phyloP scores from a whole-genome alignment of 2,888 invertebrate genomes.

The Balanococcus diminutus region DNA sequence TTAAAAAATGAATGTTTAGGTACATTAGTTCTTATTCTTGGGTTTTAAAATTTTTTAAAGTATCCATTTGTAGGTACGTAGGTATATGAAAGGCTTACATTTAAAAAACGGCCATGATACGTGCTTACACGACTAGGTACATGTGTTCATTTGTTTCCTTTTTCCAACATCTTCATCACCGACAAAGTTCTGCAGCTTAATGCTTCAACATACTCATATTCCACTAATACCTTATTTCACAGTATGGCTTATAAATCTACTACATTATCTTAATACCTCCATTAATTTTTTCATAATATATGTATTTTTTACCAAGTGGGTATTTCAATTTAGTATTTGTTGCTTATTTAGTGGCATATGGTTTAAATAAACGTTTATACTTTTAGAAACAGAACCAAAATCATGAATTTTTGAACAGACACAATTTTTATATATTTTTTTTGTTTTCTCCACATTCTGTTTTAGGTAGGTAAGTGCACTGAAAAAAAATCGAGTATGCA shows the following conservation, averaged over 20 bases:
- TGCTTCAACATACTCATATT: background rate
- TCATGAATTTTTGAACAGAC: background rate
- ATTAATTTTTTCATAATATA: slow-evolving; percentile 2
- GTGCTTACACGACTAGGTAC: too few species aligned
- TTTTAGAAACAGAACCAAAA: background rate
- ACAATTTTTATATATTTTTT: too few species aligned
- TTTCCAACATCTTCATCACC: background rate
- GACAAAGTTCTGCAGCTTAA: background rate
- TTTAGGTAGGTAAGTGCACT: too few species aligned
- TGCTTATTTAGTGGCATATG: background rate
- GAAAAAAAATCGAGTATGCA: background rate
- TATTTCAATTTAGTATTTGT: slow-evolving; percentile 14
- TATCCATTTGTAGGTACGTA: too few species aligned
- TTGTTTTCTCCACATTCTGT: too few species aligned
- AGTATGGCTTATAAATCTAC: background rate
- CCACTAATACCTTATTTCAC: background rate
- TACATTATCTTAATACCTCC: background rate
- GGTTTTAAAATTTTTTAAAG: too few species aligned
- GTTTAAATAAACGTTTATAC: background rate
- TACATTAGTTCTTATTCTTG: too few species aligned
- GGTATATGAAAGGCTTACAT: too few species aligned
- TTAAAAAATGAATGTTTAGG: too few species aligned
- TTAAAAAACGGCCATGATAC: too few species aligned
- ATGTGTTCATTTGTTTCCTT: background rate
- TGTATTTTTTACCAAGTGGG: background rate